phyloP scores from a whole-genome alignment of 2,888 invertebrate genomes.

The Mythimna albipuncta region DNA sequence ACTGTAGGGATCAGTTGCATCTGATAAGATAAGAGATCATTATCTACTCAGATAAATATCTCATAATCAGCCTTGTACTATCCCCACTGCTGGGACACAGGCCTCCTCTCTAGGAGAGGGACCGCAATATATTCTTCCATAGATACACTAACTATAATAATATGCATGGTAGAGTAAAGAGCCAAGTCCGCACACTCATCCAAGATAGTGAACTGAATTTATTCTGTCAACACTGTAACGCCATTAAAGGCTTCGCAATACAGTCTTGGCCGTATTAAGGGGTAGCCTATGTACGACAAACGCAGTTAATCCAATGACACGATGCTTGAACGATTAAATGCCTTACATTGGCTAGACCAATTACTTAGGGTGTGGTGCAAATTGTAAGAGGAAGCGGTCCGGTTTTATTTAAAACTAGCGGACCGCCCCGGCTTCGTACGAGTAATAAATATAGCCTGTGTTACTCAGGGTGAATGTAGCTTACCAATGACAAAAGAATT shows the following conservation, averaged over 20 bases:
- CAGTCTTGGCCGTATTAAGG: conserved; percentile 38
- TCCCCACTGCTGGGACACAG: too few relatives aligned
- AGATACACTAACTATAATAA: background rate
- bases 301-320: conserved; percentile 74
- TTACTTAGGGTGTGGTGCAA: conserved; percentile 62
- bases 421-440: too few relatives aligned
- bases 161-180: conserved; percentile 39
- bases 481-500: too few relatives aligned
- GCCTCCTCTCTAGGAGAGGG: too few relatives aligned
- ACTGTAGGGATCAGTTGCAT: too few relatives aligned
- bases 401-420: too few relatives aligned
- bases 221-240: conserved; percentile 60
- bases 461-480: too few relatives aligned
- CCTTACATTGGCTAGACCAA: conserved; percentile 66
- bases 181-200: conserved; percentile 31
- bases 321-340: conserved; percentile 72
- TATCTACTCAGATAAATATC: too few relatives aligned
- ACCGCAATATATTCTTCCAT: background rate
- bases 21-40: too few relatives aligned
- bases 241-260: conserved; percentile 48
- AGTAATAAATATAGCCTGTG: too few relatives aligned
- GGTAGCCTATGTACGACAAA: conserved; percentile 57
- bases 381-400: conserved; percentile 14
- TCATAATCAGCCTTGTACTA: too few relatives aligned
- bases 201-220: conserved; percentile 49